Evolutionary conservation across 2,888 invertebrate genomes (phyloP).

Genomic region (Xestia c-nigrum): DNA sequence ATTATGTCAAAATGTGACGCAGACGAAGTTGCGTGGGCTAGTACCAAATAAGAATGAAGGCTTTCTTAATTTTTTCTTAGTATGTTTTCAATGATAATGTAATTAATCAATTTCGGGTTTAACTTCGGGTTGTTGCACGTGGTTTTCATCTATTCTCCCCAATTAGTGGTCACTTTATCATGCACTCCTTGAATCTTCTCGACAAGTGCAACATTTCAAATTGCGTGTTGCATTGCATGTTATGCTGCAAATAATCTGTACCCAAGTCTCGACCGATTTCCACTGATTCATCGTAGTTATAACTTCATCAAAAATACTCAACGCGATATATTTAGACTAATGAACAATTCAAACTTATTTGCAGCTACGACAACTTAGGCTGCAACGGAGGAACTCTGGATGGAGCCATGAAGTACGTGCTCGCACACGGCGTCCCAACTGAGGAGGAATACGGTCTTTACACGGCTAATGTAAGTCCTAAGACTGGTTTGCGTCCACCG

Average conservation of each 20-base stretch:
- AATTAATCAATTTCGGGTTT: too few species aligned
- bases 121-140: background rate
- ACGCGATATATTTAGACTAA: background rate
- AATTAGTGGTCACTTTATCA: background rate
- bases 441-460: slow-evolving; percentile 76
- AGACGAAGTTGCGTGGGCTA: too few species aligned
- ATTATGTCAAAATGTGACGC: too few species aligned
- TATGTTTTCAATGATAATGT: background rate
- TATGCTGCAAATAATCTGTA: background rate
- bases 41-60: background rate
- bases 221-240: background rate
- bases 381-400: slow-evolving; percentile 72
- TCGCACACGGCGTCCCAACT: slow-evolving; percentile 73
- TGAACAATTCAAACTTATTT: slow-evolving; percentile 21
- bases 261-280: background rate
- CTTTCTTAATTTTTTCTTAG: background rate
- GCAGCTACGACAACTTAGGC: slow-evolving; percentile 69
- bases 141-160: background rate
- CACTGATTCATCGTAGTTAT: background rate
- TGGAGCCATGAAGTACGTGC: slow-evolving; percentile 67
- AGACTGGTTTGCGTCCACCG: too few species aligned
- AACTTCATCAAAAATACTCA: background rate
- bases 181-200: background rate
- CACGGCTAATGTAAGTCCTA: slow-evolving; percentile 65
- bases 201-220: background rate